Evolutionary conservation across 2,797 vertebrate species (phyloP).

Genomic region (Sebastes reedi): DNA sequence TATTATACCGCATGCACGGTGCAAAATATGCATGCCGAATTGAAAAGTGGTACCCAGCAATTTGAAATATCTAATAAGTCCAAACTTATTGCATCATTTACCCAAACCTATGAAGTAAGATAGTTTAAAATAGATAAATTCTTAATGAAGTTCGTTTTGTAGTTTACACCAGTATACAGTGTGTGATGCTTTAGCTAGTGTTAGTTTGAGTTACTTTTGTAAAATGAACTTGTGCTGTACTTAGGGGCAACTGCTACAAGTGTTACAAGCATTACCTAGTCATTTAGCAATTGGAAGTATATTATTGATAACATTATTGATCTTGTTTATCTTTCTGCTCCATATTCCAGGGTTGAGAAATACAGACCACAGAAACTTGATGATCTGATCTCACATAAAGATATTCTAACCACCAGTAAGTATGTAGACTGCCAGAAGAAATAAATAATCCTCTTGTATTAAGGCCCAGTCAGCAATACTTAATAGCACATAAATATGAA

Average conservation of each 20-base stretch:
- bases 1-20: background rate
- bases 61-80: accelerated
- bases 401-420: conserved; percentile 95
- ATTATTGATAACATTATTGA: background rate
- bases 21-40: background rate
- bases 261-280: background rate
- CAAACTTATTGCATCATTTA: accelerated
- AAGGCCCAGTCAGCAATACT: background rate
- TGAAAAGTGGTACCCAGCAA: background rate
- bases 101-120: accelerated
- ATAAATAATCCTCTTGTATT: background rate
- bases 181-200: background rate
- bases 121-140: background rate
- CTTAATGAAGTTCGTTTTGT: background rate
- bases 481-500: background rate
- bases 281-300: background rate
- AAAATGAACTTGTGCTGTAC: background rate
- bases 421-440: conserved; percentile 6
- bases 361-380: conserved; percentile 93
- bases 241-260: no score
- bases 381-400: conserved; percentile 94
- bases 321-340: conserved; percentile 6
- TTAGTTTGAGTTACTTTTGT: background rate
- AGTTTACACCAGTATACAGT: no score
- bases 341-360: conserved; percentile 91